These are phyloP conservation scores for Halocynthia aurantium DNA, from an alignment of 23 tunicate species.

Conservation along the genomic window DNA sequence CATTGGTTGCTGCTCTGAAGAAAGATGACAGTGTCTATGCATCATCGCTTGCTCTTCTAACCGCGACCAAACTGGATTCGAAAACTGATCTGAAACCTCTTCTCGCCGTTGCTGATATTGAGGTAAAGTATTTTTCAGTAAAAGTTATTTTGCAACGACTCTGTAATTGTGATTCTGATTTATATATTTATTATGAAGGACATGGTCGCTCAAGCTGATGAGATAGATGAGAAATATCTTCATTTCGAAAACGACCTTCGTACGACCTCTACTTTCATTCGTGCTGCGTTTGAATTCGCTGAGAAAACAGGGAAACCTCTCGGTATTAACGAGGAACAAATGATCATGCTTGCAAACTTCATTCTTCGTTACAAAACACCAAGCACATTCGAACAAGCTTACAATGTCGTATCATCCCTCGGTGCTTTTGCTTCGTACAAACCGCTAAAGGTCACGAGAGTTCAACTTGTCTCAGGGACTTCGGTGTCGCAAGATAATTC, in stretches of 20 bases:
- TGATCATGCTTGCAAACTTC: constrained; percentile 54
- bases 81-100: constrained; percentile 40
- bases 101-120: constrained; percentile 55
- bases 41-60: constrained; percentile 44
- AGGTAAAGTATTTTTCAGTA: constrained; percentile 16
- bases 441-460: constrained; percentile 41
- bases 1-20: constrained; percentile 33
- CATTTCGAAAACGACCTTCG: constrained; percentile 79
- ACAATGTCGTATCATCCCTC: constrained; percentile 25
- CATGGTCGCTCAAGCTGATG: constrained; percentile 96
- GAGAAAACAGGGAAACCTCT: constrained; percentile 9
- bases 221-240: constrained; percentile 70
- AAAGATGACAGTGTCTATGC: constrained; percentile 64
- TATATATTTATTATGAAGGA: constrained; percentile 32
- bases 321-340: constrained; percentile 51
- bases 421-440: constrained; percentile 28
- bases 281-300: constrained; percentile 41
- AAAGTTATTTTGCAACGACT: not conserved
- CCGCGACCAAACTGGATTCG: constrained; percentile 37
- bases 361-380: constrained; percentile 40
- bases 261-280: constrained; percentile 46
- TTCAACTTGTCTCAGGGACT: constrained; percentile 52
- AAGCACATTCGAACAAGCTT: constrained; percentile 40
- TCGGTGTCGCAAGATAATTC: constrained; percentile 60
- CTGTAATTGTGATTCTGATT: not conserved